Evolutionary conservation across 2,888 invertebrate species (phyloP).

Genomic region (Diloba caeruleocephala): DNA sequence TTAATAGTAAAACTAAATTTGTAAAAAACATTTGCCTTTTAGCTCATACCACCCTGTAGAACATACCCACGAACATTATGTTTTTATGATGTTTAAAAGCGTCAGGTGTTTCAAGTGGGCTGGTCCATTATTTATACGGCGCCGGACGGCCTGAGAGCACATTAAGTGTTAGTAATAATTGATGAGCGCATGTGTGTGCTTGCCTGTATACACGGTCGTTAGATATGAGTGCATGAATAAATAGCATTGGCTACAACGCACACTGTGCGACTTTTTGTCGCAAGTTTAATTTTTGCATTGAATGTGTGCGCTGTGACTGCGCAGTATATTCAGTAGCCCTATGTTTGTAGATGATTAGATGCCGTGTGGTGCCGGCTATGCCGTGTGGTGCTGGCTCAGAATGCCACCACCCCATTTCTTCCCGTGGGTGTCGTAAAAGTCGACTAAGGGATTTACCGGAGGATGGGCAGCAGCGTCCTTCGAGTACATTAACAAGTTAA

Average conservation of each 20-base stretch:
- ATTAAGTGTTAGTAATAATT: constrained; percentile 74
- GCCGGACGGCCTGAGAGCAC: constrained; percentile 59
- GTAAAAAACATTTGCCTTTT: background rate
- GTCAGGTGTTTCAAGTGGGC: constrained; percentile 65
- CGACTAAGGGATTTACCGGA: no score
- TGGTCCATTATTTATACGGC: constrained; percentile 66
- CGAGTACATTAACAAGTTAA: no score
- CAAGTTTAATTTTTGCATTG: background rate
- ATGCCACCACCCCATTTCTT: no score
- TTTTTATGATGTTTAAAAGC: constrained; percentile 56
- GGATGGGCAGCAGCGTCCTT: no score
- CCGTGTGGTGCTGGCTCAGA: no score
- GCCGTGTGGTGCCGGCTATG: no score
- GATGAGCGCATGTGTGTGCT: constrained; percentile 60
- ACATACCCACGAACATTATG: constrained; percentile 26
- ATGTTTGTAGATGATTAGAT: no score
- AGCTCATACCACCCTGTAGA: no score
- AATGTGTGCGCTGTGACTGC: no score
- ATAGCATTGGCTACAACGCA: constrained; percentile 14
- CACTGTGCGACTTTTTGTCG: constrained; percentile 8
- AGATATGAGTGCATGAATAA: constrained; percentile 51
- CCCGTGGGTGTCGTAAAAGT: no score
- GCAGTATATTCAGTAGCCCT: no score
- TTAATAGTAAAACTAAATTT: no score
- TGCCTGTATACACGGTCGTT: constrained; percentile 43